phyloP scores from a whole-genome alignment of 2,113 vertebrate species.

The Myanophis thanlyinensis region DNA sequence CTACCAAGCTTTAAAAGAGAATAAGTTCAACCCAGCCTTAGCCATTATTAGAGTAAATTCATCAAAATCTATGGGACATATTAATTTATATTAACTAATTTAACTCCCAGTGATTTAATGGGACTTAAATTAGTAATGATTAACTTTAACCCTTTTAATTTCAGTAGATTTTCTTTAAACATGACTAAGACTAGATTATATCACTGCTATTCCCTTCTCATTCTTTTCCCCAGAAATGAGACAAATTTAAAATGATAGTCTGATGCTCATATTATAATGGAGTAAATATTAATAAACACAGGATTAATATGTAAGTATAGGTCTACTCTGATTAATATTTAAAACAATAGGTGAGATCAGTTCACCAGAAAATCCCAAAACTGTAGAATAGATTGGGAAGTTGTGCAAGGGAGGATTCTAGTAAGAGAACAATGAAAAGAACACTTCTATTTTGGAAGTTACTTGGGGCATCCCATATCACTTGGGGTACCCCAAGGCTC shows the following conservation, averaged over 20 bases:
- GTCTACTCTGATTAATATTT: not conserved
- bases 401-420: not conserved
- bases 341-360: not conserved
- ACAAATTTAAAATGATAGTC: not conserved
- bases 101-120: not conserved
- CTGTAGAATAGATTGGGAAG: not conserved
- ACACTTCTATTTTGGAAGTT: too few species aligned
- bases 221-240: not conserved
- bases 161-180: not conserved
- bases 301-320: not conserved
- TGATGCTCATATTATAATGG: not conserved
- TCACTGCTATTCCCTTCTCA: not conserved
- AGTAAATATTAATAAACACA: not conserved
- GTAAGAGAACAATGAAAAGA: not conserved
- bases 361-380: not conserved
- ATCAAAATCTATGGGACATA: not conserved
- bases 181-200: not conserved
- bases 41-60: not conserved
- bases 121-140: not conserved
- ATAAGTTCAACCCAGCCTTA: not conserved
- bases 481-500: too few species aligned
- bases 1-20: not conserved
- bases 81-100: not conserved
- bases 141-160: not conserved
- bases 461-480: too few species aligned